A percentile compares a stretch with the other conserved stretches of the same genome.
phyloP scores from a whole-genome alignment of 2,113 vertebrate species.

The Brevimyrus niger region DNA sequence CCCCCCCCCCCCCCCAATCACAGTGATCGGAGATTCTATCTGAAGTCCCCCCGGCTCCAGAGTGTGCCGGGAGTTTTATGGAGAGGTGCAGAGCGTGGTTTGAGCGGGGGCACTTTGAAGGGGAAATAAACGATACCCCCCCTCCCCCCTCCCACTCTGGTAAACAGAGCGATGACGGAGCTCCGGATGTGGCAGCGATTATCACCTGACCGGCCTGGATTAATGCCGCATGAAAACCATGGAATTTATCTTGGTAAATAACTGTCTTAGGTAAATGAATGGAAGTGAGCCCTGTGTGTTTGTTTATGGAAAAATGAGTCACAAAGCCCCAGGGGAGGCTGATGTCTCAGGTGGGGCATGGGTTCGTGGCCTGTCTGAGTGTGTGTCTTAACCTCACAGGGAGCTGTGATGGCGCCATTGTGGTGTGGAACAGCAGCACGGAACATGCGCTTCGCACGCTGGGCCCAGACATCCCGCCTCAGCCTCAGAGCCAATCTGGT shows the following conservation, averaged over 20 bases:
- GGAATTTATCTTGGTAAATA: not conserved
- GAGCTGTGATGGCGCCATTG: slow-evolving; percentile 61
- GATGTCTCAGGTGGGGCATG: slow-evolving; percentile 18
- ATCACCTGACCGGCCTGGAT: slow-evolving; percentile 25
- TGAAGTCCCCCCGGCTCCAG: not conserved
- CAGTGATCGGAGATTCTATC: slow-evolving; percentile 12
- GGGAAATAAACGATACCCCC: not conserved
- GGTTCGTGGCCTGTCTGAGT: not conserved
- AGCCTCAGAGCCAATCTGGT: slow-evolving; percentile 38
- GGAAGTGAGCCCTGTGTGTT: not conserved
- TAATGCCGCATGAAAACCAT: not conserved
- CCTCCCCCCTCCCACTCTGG: not conserved
- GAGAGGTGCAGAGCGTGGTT: not conserved
- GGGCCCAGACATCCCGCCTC: slow-evolving; percentile 30
- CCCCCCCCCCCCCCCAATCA: slow-evolving; percentile 20
- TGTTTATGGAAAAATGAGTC: not conserved
- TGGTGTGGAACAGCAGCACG: slow-evolving; percentile 65
- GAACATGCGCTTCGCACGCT: slow-evolving; percentile 60
- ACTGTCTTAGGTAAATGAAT: not conserved
- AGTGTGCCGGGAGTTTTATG: not conserved
- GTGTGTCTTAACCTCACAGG: slow-evolving; percentile 39
- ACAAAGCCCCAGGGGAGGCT: not conserved
- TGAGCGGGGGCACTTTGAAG: not conserved
- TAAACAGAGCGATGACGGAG: not conserved
- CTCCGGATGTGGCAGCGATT: not conserved